Percentiles rank a stretch among this genome's conserved stretches.
Conservation (phyloP, 2,113 vertebrate species). For the Phrynocephalus versicolor region DNA sequence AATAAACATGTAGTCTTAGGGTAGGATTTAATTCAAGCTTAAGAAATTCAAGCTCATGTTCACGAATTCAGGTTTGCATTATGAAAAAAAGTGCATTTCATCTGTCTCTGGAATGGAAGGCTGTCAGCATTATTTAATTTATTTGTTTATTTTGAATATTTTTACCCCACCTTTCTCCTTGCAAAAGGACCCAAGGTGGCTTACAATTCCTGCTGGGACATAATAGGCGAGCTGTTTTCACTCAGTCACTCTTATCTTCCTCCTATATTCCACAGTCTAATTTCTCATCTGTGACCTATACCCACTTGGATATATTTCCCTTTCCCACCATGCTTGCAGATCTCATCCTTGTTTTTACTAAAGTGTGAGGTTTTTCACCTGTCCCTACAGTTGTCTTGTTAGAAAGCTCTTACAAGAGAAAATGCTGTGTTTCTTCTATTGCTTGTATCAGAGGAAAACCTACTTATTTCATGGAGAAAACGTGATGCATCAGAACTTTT, state of each 20-base stretch:
- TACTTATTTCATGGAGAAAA: constrained; percentile 19
- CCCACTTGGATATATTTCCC: background rate
- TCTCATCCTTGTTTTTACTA: background rate
- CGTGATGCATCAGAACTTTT: background rate
- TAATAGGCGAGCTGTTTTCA: background rate
- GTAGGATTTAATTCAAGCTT: background rate
- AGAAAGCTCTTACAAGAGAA: background rate
- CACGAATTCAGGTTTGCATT: background rate
- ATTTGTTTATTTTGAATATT: no score
- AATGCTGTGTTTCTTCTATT: constrained; percentile 13
- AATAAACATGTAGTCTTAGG: background rate
- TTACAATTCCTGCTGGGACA: background rate
- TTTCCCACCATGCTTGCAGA: background rate
- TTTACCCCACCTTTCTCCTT: no score
- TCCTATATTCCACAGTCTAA: background rate
- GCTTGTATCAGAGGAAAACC: background rate
- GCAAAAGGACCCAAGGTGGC: no score
- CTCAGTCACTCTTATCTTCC: background rate
- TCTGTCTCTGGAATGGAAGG: background rate
- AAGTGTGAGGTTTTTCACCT: background rate
- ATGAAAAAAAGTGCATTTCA: background rate
- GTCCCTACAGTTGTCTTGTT: background rate
- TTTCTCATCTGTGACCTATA: background rate
- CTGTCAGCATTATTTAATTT: no score
- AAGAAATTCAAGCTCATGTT: background rate